phyloP scores from a whole-genome alignment of 2,113 vertebrate species.

The Anarhynchus alexandrinus region DNA sequence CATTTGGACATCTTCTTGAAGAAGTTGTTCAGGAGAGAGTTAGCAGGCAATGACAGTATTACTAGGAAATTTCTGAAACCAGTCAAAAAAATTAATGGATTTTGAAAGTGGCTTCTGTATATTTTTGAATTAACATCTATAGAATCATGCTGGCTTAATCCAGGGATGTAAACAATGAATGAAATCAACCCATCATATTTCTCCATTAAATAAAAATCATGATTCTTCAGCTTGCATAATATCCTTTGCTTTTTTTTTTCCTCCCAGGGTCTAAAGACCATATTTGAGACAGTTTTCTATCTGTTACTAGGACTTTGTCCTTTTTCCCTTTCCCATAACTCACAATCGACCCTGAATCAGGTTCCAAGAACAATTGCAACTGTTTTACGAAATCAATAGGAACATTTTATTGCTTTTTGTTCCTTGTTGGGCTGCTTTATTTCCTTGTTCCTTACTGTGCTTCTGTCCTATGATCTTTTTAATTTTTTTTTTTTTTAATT shows the following conservation, averaged over 20 bases:
- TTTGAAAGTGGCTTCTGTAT: background rate
- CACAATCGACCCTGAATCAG: background rate
- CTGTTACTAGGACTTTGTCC: background rate
- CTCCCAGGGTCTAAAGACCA: background rate
- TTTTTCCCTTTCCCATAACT: conserved; percentile 36
- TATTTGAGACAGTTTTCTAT: conserved; percentile 17
- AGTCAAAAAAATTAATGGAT: background rate
- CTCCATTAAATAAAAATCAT: background rate
- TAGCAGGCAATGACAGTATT: background rate
- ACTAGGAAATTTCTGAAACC: background rate
- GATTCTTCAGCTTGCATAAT: background rate
- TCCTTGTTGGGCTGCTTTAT: background rate
- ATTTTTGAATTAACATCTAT: background rate
- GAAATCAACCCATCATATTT: background rate
- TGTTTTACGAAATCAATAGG: conserved; percentile 2
- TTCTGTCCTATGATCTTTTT: background rate
- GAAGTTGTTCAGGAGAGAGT: background rate
- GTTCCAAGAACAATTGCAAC: background rate
- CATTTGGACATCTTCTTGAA: background rate
- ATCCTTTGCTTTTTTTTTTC: background rate
- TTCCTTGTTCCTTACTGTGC: conserved; percentile 1
- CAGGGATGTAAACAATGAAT: background rate
- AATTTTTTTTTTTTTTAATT: background rate
- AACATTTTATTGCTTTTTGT: background rate
- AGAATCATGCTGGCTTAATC: background rate